Conservation (phyloP, 2,888 invertebrate genomes). For the Fragum whitleyi region DNA sequence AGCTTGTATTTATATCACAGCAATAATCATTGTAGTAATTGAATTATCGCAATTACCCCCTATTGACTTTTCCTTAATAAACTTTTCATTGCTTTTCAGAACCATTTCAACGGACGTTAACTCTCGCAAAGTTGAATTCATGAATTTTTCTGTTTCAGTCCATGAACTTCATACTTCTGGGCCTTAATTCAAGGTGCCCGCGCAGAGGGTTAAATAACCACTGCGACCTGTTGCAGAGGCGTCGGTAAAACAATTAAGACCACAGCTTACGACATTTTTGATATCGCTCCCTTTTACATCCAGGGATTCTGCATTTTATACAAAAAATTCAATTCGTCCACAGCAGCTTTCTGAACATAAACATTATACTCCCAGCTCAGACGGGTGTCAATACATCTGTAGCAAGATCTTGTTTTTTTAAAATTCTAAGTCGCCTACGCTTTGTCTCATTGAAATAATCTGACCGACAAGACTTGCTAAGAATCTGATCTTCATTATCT, state of each 20-base stretch:
- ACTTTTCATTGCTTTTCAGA: background rate
- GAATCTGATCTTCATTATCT: background rate
- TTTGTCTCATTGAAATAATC: slow-evolving; percentile 33
- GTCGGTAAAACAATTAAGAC: slow-evolving; percentile 2
- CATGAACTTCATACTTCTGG: slow-evolving; percentile 1
- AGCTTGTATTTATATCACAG: background rate
- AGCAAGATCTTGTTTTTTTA: background rate
- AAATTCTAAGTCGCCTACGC: background rate
- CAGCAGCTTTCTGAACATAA: background rate
- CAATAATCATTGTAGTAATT: slow-evolving; percentile 18
- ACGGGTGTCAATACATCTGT: slow-evolving; percentile 11
- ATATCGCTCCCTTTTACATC: background rate
- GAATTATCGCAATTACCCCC: slow-evolving; percentile 27
- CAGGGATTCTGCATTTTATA: background rate
- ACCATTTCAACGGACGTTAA: background rate
- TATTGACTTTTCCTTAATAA: background rate
- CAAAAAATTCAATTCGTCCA: slow-evolving; percentile 22
- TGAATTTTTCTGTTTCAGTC: background rate
- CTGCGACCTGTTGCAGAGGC: slow-evolving; percentile 15
- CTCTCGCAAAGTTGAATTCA: slow-evolving; percentile 19
- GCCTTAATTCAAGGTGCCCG: slow-evolving; percentile 18
- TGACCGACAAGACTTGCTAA: slow-evolving; percentile 20
- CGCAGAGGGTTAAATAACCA: slow-evolving; percentile 17
- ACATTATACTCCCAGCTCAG: slow-evolving; percentile 20
- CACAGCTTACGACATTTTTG: background rate